These are phyloP conservation scores for Camptogramma bilineatum DNA, from an alignment of 2,888 invertebrate species.

Conservation along the genomic window DNA sequence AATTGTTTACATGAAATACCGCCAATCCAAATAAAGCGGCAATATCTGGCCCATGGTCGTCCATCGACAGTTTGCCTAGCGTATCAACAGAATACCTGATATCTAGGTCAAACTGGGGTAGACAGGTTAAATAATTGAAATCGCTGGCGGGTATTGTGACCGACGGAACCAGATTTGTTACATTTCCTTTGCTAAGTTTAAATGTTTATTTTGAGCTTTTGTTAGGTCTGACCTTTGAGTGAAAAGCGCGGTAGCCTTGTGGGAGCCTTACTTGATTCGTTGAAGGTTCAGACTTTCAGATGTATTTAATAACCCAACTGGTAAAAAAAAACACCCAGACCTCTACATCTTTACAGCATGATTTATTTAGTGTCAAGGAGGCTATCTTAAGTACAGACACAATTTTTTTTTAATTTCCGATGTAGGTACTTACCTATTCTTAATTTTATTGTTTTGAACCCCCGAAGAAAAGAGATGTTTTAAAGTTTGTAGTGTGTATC, in stretches of 20 bases:
- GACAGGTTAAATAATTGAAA: slow-evolving; percentile 65
- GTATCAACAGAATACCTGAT: slow-evolving; percentile 43
- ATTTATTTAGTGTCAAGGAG: too few species aligned
- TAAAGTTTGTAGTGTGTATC: too few species aligned
- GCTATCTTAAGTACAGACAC: too few species aligned
- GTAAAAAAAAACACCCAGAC: background rate
- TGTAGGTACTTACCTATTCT: too few species aligned
- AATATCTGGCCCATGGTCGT: slow-evolving; percentile 32
- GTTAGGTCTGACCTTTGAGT: slow-evolving; percentile 2
- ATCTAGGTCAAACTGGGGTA: slow-evolving; percentile 61
- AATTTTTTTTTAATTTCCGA: too few species aligned
- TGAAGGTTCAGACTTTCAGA: too few species aligned
- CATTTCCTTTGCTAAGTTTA: slow-evolving; percentile 22
- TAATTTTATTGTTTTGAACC: too few species aligned
- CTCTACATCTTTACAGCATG: too few species aligned
- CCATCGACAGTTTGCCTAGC: slow-evolving; percentile 31
- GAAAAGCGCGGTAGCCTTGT: slow-evolving; percentile 11
- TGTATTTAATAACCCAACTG: too few species aligned
- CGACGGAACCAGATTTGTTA: slow-evolving; percentile 17
- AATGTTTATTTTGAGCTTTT: slow-evolving; percentile 16
- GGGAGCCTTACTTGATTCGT: slow-evolving; percentile 4
- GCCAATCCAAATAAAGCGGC: slow-evolving; percentile 34
- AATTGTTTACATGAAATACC: slow-evolving; percentile 29
- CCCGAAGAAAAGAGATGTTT: too few species aligned
- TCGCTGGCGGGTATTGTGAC: slow-evolving; percentile 46